Percentiles rank a stretch among this genome's conserved stretches.
Evolutionary conservation across 2,888 invertebrate genomes (phyloP).

Genomic region (Athetis lepigone): DNA sequence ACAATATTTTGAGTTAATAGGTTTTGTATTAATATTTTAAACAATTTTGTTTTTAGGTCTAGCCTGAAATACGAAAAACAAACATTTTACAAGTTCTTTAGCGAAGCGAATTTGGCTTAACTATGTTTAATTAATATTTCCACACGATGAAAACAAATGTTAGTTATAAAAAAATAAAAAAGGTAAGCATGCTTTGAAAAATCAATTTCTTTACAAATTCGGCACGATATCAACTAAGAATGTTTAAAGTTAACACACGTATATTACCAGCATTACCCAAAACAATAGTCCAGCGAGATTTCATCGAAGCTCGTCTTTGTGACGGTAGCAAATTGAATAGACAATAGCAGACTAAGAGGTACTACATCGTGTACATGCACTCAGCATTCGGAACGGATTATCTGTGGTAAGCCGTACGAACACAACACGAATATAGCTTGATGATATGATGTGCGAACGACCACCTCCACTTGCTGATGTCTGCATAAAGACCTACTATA

Average conservation of each 20-base stretch:
- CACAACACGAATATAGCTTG: conserved; percentile 17
- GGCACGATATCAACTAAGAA: neutral
- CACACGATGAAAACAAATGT: too few relatives aligned
- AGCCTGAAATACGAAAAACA: too few relatives aligned
- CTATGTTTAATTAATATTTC: too few relatives aligned
- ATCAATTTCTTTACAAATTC: neutral
- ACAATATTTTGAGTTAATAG: too few relatives aligned
- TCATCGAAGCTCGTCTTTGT: neutral
- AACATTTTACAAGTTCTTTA: too few relatives aligned
- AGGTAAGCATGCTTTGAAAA: neutral
- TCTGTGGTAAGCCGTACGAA: conserved; percentile 39
- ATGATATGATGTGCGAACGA: conserved; percentile 19
- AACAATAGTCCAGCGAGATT: conserved; percentile 19
- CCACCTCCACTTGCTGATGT: conserved; percentile 16
- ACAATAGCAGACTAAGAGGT: conserved; percentile 28
- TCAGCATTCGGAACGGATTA: conserved; percentile 39
- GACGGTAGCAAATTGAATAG: conserved; percentile 35
- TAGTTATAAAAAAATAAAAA: too few relatives aligned
- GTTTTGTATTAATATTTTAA: too few relatives aligned
- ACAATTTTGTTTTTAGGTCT: too few relatives aligned
- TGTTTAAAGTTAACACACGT: neutral
- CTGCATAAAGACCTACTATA: neutral
- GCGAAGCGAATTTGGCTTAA: too few relatives aligned
- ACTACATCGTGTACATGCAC: conserved; percentile 10
- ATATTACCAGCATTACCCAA: conserved; percentile 9